These are phyloP conservation scores for Hypena proboscidalis DNA, from an alignment of 2,888 invertebrate species.

Conservation along the genomic window DNA sequence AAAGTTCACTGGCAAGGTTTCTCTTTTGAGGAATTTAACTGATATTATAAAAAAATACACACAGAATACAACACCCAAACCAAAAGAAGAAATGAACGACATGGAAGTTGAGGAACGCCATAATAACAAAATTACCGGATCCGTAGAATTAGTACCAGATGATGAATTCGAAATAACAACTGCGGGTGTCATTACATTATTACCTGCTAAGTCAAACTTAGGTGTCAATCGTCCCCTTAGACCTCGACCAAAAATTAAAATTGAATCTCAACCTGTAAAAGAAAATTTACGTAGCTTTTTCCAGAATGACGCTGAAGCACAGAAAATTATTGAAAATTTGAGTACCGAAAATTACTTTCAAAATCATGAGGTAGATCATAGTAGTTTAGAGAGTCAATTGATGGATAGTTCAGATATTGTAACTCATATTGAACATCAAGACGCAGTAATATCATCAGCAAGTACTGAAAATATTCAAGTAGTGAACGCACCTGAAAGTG, in stretches of 20 bases:
- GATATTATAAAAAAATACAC: slow-evolving; percentile 87
- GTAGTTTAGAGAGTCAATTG: slow-evolving; percentile 24
- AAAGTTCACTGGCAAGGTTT: slow-evolving; percentile 72
- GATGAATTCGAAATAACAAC: slow-evolving; percentile 75
- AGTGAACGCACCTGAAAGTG: slow-evolving; percentile 40
- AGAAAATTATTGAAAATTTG: slow-evolving; percentile 57
- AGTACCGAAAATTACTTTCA: slow-evolving; percentile 61
- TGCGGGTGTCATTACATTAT: slow-evolving; percentile 83
- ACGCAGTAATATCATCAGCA: slow-evolving; percentile 49
- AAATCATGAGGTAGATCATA: slow-evolving; percentile 45
- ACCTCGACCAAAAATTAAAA: slow-evolving; percentile 84
- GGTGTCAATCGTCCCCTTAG: slow-evolving; percentile 90
- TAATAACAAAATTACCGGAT: slow-evolving; percentile 69
- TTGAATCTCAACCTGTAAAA: slow-evolving; percentile 60
- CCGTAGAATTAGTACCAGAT: slow-evolving; percentile 76
- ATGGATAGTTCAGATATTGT: slow-evolving; percentile 53
- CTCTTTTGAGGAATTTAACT: slow-evolving; percentile 86
- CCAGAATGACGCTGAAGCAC: slow-evolving; percentile 55
- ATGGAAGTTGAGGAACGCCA: slow-evolving; percentile 57
- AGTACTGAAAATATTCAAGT: slow-evolving; percentile 50
- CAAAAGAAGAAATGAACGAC: slow-evolving; percentile 38
- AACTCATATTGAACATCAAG: slow-evolving; percentile 44
- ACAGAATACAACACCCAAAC: slow-evolving; percentile 64
- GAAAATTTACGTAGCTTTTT: slow-evolving; percentile 70
- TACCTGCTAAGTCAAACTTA: slow-evolving; percentile 92